These are phyloP conservation scores for Tenrec ecaudatus DNA, from an alignment of 2,113 vertebrate species.

Conservation along the genomic window DNA sequence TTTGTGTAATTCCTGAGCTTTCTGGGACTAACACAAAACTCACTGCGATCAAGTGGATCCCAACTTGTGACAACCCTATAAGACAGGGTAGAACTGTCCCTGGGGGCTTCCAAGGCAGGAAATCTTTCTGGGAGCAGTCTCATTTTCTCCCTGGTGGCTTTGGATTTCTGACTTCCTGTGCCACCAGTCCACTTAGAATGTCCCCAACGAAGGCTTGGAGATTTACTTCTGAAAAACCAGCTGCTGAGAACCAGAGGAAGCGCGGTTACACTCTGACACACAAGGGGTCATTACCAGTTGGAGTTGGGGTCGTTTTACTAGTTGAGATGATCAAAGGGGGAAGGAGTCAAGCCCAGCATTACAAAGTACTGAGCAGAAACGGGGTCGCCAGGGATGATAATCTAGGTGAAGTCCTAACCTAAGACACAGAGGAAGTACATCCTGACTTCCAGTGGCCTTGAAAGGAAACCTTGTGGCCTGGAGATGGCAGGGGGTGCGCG, in stretches of 20 bases:
- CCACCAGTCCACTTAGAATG: not conserved
- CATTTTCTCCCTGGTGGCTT: too few relatives aligned
- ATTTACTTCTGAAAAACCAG: not conserved
- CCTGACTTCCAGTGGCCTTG: not conserved
- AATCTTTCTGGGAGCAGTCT: too few relatives aligned
- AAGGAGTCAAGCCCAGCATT: not conserved
- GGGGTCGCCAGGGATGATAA: too few relatives aligned
- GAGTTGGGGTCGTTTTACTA: not conserved
- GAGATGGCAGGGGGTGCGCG: not conserved
- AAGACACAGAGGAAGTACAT: not conserved
- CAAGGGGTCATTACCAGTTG: not conserved
- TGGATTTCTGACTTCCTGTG: too few relatives aligned
- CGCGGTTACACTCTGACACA: not conserved
- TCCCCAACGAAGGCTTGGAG: not conserved
- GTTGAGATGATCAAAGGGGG: not conserved
- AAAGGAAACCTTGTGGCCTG: not conserved
- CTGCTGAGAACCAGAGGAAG: not conserved
- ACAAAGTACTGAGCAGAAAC: not conserved
- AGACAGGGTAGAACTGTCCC: too few relatives aligned
- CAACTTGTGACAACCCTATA: too few relatives aligned
- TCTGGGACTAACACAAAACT: not conserved
- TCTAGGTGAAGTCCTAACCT: not conserved
- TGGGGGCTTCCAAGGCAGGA: too few relatives aligned
- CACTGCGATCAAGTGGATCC: too few relatives aligned
- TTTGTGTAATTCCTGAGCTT: conserved; percentile 28